Evolutionary conservation across 1,140 invertebrate species (phyloP).

Genomic region (Cydia splendana): DNA sequence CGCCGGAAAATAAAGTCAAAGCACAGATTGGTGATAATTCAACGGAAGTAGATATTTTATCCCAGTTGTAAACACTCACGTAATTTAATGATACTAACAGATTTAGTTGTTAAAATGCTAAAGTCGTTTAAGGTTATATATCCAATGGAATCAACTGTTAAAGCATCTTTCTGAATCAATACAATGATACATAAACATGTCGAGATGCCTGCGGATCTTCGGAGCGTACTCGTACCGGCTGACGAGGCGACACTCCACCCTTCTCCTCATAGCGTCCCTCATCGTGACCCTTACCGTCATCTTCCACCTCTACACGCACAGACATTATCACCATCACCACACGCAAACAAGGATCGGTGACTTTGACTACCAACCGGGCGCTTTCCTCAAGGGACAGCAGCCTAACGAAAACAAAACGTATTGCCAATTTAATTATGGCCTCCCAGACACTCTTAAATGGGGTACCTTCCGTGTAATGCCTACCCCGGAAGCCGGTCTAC

Average conservation of each 20-base stretch:
- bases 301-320: conserved; percentile 61
- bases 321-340: conserved; percentile 50
- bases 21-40: background rate
- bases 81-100: background rate
- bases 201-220: conserved; percentile 66
- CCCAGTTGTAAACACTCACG: background rate
- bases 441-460: conserved; percentile 81
- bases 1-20: background rate
- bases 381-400: conserved; percentile 77
- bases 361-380: conserved; percentile 75
- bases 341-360: conserved; percentile 53
- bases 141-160: background rate
- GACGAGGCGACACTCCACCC: conserved; percentile 58
- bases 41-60: background rate
- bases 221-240: conserved; percentile 67
- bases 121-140: background rate
- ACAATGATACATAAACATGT: conserved; percentile 65
- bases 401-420: conserved; percentile 79
- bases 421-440: conserved; percentile 83
- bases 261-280: conserved; percentile 56
- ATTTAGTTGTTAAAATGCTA: background rate
- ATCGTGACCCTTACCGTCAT: conserved; percentile 57
- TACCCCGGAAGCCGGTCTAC: conserved; percentile 80
- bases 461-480: conserved; percentile 63
- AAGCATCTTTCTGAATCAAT: conserved; percentile 30